Evolutionary conservation across 2,888 invertebrate genomes (phyloP), one percentile per base, ranked within the genome.

Genomic region (Cheilosia grossa): DNA sequence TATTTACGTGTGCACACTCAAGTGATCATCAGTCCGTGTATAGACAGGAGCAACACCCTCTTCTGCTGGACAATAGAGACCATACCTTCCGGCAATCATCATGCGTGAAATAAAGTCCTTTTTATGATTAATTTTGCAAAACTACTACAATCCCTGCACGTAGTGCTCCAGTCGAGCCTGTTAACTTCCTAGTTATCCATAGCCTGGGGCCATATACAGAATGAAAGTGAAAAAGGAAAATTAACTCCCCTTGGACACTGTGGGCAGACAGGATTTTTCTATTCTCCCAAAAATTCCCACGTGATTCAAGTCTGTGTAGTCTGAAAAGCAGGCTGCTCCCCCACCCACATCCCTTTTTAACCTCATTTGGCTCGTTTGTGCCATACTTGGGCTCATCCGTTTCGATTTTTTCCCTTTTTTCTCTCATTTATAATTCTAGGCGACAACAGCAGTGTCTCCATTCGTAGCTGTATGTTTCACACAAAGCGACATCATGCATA

Each of bases 351-450:
- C 80, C 83, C 80, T 70, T 83, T 83, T 80, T 83, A 83, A 83
- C 83, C 83, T 83, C 81, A 81, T 85, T 85, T 70, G 75, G 75
- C 85, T 77, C 81, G 63, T 81, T 75, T 85, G 75, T 75, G 66
- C 66, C 85, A 54, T 72, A 77, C 75, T 77, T 61, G 59, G 72
- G 70, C 80, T 85, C 72, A 81, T 85, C 81, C 77, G 75, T 79
- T 80, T 75, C 66, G 67, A 72, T 77, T 72, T 66, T 72, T 72
- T 44, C 17, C 19, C 2, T 19, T 82, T 27, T 27, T 27, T 7
- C 27, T 27, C 42, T 42, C 72, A 78, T 78, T 82, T 78, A 73
- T 79, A 77, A 85, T 77, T 77, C 67, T 70, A 63, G 69, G 82
- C 69, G 82, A 79, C 83, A 79, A 77, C 66, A 82, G 82, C 72